Conservation (phyloP, 92 coral and sea anemone species). For the Pocillopora meandrina region DNA sequence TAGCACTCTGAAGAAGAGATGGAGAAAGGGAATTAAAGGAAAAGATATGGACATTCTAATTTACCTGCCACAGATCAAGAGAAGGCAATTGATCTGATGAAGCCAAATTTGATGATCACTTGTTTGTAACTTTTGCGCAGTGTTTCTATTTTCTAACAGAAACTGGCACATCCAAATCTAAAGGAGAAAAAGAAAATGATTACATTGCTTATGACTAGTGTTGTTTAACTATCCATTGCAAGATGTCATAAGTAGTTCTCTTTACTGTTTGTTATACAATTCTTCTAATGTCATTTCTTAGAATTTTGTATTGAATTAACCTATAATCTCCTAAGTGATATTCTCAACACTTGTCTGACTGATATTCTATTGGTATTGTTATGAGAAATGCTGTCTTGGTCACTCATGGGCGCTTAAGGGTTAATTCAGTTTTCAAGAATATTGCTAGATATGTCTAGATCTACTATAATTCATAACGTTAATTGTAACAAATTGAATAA, state of each 20-base stretch:
- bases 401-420: no score
- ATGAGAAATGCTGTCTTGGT: no score
- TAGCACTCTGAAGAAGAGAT: no score
- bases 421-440: no score
- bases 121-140: slow-evolving; percentile 36
- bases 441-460: background rate
- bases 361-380: no score
- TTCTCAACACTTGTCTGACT: no score
- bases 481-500: background rate
- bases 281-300: no score
- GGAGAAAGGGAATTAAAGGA: no score
- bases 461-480: background rate
- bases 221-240: background rate
- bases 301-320: no score
- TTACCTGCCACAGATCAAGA: slow-evolving; percentile 91
- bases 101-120: slow-evolving; percentile 65
- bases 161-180: slow-evolving; percentile 86
- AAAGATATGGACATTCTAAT: background rate
- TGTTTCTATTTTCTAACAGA: slow-evolving; percentile 64
- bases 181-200: background rate
- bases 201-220: background rate
- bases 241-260: background rate
- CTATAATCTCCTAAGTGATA: no score
- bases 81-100: slow-evolving; percentile 78
- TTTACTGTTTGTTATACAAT: no score